Percentiles rank a stretch among this genome's conserved stretches.
These are phyloP conservation scores for Glaucopsyche alexis DNA, from an alignment of 2,888 invertebrate genomes.

Conservation along the genomic window DNA sequence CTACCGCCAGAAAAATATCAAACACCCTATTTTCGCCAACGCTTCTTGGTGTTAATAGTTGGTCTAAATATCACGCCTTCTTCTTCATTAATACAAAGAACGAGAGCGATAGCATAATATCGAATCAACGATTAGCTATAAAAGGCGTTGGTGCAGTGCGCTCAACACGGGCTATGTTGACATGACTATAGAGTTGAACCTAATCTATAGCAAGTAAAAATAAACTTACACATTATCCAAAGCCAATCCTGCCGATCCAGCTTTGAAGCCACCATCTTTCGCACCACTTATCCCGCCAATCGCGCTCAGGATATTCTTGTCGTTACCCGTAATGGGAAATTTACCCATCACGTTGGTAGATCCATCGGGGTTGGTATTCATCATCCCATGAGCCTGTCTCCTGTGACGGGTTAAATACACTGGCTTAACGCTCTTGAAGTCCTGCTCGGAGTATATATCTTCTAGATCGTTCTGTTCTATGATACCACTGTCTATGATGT, in stretches of 20 bases:
- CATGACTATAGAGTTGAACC: too few relatives aligned
- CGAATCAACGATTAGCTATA: too few relatives aligned
- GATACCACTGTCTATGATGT: slow-evolving; percentile 30
- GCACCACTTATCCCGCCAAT: slow-evolving; percentile 39
- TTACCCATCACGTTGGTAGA: slow-evolving; percentile 40
- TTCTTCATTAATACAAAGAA: too few relatives aligned
- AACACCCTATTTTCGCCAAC: too few relatives aligned
- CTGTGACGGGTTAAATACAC: slow-evolving; percentile 26
- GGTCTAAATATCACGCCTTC: too few relatives aligned
- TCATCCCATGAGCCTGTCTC: slow-evolving; percentile 40
- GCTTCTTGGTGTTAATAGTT: too few relatives aligned
- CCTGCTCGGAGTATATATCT: slow-evolving; percentile 27
- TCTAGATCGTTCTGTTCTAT: slow-evolving; percentile 16
- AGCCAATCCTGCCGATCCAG: slow-evolving; percentile 46
- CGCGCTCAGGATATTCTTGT: slow-evolving; percentile 42
- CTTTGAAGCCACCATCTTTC: slow-evolving; percentile 40
- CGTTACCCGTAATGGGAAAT: slow-evolving; percentile 41
- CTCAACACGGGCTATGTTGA: too few relatives aligned
- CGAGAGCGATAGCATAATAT: too few relatives aligned
- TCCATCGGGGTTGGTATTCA: slow-evolving; percentile 44
- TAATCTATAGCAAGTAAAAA: not conserved
- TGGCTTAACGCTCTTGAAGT: slow-evolving; percentile 38
- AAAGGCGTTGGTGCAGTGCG: too few relatives aligned
- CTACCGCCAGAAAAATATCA: too few relatives aligned
- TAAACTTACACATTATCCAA: slow-evolving; percentile 49